Conservation (phyloP, 2,113 vertebrate species). For the Hypanus sabinus region DNA sequence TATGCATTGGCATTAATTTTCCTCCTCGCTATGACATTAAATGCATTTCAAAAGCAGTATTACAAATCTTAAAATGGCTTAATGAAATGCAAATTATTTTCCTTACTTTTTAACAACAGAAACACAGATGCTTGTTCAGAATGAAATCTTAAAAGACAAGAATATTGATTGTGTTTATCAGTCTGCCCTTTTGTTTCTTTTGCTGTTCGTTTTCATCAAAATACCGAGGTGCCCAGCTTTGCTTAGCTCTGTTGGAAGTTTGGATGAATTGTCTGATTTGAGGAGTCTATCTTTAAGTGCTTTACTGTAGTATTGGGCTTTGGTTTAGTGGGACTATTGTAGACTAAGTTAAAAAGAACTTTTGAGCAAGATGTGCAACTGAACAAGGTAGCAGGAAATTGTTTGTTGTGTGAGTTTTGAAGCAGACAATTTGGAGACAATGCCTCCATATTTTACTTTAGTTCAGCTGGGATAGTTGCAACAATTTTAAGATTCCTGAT, state of each 20-base stretch:
- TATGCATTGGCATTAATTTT: neutral
- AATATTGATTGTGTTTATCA: neutral
- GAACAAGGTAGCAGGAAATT: neutral
- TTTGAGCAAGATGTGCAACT: neutral
- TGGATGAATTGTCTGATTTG: neutral
- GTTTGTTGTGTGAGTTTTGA: neutral
- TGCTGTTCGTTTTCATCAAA: neutral
- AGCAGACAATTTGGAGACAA: neutral
- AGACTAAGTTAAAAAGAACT: neutral
- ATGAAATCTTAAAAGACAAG: neutral
- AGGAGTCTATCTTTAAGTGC: neutral
- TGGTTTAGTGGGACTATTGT: neutral
- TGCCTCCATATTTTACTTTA: neutral
- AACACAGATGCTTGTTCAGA: neutral
- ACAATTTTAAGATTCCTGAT: neutral
- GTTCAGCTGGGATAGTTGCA: neutral
- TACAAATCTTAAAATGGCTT: neutral
- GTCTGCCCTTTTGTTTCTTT: neutral
- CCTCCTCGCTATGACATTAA: too few relatives aligned
- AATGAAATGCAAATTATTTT: neutral
- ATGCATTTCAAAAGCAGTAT: neutral
- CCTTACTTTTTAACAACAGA: neutral
- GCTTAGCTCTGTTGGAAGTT: neutral
- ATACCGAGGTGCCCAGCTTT: too few relatives aligned
- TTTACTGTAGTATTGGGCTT: neutral